These are phyloP conservation scores for Crotalus adamanteus DNA, from an alignment of 2,797 vertebrate genomes.

Conservation along the genomic window DNA sequence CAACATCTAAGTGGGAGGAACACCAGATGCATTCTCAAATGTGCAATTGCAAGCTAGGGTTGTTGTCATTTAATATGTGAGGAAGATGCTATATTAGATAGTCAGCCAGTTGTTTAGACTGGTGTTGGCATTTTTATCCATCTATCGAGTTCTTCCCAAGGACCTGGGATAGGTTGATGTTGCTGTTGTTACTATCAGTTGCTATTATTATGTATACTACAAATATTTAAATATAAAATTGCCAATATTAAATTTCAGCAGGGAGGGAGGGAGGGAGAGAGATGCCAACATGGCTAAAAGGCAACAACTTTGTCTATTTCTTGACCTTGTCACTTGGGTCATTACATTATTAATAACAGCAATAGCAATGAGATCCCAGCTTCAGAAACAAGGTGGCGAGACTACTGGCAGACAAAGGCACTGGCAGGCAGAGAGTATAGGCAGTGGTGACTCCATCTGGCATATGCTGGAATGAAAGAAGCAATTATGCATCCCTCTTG, in stretches of 20 bases:
- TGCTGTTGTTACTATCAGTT: no score
- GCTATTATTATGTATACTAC: not conserved
- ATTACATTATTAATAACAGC: not conserved
- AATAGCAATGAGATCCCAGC: not conserved
- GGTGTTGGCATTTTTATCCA: not conserved
- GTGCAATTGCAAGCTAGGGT: not conserved
- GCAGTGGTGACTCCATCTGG: conserved; percentile 51
- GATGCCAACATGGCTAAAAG: not conserved
- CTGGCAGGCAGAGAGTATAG: conserved; percentile 42
- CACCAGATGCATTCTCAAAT: not conserved
- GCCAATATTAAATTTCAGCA: not conserved
- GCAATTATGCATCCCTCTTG: conserved; percentile 35
- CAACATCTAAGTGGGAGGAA: not conserved
- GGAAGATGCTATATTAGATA: not conserved
- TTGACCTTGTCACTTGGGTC: not conserved
- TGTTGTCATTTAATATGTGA: not conserved
- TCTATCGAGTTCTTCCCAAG: no score
- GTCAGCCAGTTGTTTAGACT: not conserved
- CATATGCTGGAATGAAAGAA: conserved; percentile 42
- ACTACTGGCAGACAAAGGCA: conserved; percentile 56
- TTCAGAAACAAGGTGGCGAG: not conserved
- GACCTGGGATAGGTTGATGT: no score
- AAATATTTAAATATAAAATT: not conserved
- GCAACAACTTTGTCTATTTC: not conserved
- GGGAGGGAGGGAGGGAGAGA: no score